These are phyloP conservation scores for Holothuria glaberrima DNA, from an alignment of 35 echinoderm and acorn worm genomes.

Conservation along the genomic window DNA sequence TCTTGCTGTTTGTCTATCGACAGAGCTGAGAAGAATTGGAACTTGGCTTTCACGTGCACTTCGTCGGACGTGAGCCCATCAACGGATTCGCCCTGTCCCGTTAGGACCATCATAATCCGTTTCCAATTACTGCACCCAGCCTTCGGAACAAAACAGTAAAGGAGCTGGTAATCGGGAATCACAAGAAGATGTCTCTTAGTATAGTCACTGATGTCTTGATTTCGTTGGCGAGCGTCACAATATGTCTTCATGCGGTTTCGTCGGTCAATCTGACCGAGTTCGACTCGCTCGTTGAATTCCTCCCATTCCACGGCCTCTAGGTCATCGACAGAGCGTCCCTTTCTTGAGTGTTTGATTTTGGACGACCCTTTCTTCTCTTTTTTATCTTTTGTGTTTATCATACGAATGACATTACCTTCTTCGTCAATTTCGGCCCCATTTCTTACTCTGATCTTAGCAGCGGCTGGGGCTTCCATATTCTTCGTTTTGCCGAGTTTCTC, in stretches of 20 bases:
- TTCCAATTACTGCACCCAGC: conserved; percentile 96
- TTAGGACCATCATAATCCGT: conserved; percentile 76
- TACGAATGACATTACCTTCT: conserved; percentile 39
- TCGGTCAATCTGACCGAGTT: not conserved
- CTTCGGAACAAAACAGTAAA: conserved; percentile 91
- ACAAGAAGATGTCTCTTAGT: conserved; percentile 81
- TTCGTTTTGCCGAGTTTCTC: conserved; percentile 17
- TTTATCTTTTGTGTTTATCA: not conserved
- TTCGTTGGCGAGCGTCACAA: not conserved
- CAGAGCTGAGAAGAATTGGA: conserved; percentile 68
- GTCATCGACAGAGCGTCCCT: conserved; percentile 15
- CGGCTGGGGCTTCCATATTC: conserved; percentile 23
- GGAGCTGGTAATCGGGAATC: conserved; percentile 61
- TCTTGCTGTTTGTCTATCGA: conserved; percentile 31
- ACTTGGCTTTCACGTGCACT: conserved; percentile 73
- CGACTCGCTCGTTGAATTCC: conserved; percentile 14
- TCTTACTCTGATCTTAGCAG: conserved; percentile 4
- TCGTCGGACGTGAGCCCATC: conserved; percentile 82
- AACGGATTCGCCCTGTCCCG: conserved; percentile 70
- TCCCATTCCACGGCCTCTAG: not conserved
- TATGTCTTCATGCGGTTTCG: not conserved
- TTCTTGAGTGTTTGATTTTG: not conserved
- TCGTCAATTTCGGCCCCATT: conserved; percentile 39
- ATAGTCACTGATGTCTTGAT: conserved; percentile 47
- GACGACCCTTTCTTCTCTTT: not conserved